Evolutionary conservation across 2,888 invertebrate genomes (phyloP).

Genomic region (Chloroclysta siterata): DNA sequence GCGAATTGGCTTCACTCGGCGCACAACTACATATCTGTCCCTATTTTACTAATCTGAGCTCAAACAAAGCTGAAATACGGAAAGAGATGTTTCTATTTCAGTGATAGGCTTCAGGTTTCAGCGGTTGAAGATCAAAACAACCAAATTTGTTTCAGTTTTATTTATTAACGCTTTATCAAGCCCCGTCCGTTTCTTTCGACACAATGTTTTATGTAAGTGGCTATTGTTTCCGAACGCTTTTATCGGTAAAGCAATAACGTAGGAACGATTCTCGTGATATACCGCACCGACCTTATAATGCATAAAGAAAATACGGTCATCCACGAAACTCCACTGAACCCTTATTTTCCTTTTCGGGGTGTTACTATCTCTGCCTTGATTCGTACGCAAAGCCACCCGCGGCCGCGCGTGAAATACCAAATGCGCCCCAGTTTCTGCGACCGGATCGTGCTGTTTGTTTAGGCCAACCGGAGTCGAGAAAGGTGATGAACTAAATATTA

Average conservation of each 20-base stretch:
- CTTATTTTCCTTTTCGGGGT: slow-evolving; percentile 80
- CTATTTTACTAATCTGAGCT: slow-evolving; percentile 36
- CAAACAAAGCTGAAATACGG: slow-evolving; percentile 34
- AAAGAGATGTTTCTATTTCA: slow-evolving; percentile 25
- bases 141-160: slow-evolving; percentile 42
- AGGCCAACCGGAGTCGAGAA: slow-evolving; percentile 69
- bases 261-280: slow-evolving; percentile 70
- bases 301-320: slow-evolving; percentile 78
- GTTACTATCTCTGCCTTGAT: slow-evolving; percentile 79
- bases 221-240: slow-evolving; percentile 70
- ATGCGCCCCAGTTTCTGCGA: slow-evolving; percentile 80
- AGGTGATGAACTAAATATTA: slow-evolving; percentile 77
- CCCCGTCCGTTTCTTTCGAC: slow-evolving; percentile 51
- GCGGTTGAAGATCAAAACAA: slow-evolving; percentile 56
- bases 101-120: slow-evolving; percentile 43
- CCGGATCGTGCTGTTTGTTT: slow-evolving; percentile 81
- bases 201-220: slow-evolving; percentile 66
- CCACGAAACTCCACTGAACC: slow-evolving; percentile 74
- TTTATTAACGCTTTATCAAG: slow-evolving; percentile 54
- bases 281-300: slow-evolving; percentile 71
- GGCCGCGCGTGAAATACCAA: slow-evolving; percentile 83
- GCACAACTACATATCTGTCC: slow-evolving; percentile 59
- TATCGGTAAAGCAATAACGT: slow-evolving; percentile 70
- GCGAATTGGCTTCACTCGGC: slow-evolving; percentile 57
- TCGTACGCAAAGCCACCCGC: slow-evolving; percentile 76